Conservation (phyloP, 2,888 invertebrate species). For the Alentia gelatinosa region DNA sequence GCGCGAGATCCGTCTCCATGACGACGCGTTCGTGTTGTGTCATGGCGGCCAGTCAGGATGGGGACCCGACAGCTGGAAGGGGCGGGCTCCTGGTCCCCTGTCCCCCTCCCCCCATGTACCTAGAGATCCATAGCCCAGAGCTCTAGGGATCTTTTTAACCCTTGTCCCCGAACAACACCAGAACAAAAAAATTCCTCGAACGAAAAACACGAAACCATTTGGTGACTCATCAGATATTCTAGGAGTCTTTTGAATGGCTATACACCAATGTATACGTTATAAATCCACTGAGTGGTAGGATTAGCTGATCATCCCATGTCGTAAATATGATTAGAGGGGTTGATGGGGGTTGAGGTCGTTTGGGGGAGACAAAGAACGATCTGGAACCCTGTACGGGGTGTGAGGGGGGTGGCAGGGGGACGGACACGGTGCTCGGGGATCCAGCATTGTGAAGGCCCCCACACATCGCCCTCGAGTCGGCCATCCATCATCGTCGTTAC, state of each 20-base stretch:
- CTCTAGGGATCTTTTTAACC: background rate
- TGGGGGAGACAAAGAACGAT: background rate
- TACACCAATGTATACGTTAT: no score
- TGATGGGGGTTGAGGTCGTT: background rate
- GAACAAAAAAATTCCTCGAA: no score
- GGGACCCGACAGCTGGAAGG: slow-evolving; percentile 36
- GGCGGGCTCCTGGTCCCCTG: background rate
- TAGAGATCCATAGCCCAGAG: background rate
- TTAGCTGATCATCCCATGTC: no score
- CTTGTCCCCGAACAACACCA: background rate
- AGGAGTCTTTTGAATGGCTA: no score
- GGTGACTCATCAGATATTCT: no score
- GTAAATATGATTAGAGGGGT: background rate
- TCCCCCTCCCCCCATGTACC: background rate
- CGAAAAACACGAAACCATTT: no score
- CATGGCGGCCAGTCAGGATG: background rate
- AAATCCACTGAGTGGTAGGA: no score
- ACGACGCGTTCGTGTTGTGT: background rate
- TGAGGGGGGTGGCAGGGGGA: background rate
- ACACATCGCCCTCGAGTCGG: background rate
- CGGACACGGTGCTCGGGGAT: background rate
- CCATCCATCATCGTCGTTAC: slow-evolving; percentile 26
- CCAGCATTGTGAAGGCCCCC: background rate
- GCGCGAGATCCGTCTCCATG: slow-evolving; percentile 19
- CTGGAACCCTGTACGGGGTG: background rate